Evolutionary conservation across 2,797 vertebrate genomes (phyloP).

Genomic region (Valencia hispanica): DNA sequence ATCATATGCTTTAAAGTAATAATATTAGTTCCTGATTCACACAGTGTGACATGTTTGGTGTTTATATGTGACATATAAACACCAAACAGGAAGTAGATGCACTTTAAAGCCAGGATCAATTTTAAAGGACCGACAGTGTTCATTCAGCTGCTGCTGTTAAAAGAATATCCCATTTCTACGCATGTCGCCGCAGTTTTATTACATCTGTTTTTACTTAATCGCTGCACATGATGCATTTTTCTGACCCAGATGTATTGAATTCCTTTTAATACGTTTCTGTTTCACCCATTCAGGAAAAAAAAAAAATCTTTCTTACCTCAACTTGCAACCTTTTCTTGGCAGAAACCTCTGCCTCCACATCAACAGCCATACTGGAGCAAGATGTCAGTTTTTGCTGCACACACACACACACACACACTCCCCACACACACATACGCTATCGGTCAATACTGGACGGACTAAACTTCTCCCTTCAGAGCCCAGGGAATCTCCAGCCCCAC

Average conservation of each 20-base stretch:
- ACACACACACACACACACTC: conserved; percentile 4
- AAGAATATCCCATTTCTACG: no score
- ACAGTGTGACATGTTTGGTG: no score
- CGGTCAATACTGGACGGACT: conserved; percentile 48
- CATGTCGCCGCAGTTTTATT: no score
- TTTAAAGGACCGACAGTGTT: no score
- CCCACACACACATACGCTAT: conserved; percentile 27
- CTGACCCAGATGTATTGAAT: not conserved
- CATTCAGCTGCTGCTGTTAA: not conserved
- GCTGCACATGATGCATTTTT: not conserved
- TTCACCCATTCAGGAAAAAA: conserved; percentile 67
- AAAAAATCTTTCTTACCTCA: conserved; percentile 85
- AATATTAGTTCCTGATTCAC: no score
- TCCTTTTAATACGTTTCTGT: not conserved
- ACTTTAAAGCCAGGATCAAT: no score
- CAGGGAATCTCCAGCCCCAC: conserved; percentile 62
- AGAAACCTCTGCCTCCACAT: conserved; percentile 81
- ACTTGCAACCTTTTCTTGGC: conserved; percentile 82
- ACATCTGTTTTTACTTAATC: not conserved
- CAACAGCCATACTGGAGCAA: conserved; percentile 84
- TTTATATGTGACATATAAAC: no score
- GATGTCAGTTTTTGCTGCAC: conserved; percentile 75
- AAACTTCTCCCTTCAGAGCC: conserved; percentile 57
- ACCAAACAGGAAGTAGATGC: no score
- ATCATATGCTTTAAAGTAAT: no score